Percentiles rank a stretch among this genome's conserved stretches.
Evolutionary conservation across 2,888 invertebrate species (phyloP).

Genomic region (Cerceris rybyensis): DNA sequence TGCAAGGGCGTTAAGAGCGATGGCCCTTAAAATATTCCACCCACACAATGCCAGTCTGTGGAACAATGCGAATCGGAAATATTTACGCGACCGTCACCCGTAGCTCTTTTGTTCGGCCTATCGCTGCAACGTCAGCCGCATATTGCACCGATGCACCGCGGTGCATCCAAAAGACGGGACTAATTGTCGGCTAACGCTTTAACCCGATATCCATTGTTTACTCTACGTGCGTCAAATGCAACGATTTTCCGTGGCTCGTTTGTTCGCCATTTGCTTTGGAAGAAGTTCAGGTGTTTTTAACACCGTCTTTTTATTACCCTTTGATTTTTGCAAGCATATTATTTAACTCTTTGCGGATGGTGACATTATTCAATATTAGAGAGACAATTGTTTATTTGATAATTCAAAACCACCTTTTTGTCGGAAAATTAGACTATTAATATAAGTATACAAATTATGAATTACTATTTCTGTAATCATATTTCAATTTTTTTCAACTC

Average conservation of each 20-base stretch:
- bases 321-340: too few relatives aligned
- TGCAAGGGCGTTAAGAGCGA: not conserved
- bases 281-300: not conserved
- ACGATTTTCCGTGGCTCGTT: slow-evolving; percentile 35
- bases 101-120: slow-evolving; percentile 37
- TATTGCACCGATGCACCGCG: slow-evolving; percentile 9
- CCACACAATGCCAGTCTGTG: not conserved
- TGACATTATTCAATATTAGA: too few relatives aligned
- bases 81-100: slow-evolving; percentile 37
- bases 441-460: too few relatives aligned
- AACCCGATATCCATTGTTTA: slow-evolving; percentile 55
- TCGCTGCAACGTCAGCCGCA: not conserved
- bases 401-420: too few relatives aligned
- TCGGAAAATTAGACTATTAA: too few relatives aligned
- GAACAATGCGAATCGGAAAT: slow-evolving; percentile 42
- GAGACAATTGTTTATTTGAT: too few relatives aligned
- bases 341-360: too few relatives aligned
- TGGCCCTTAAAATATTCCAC: slow-evolving; percentile 14
- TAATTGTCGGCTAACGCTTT: slow-evolving; percentile 58
- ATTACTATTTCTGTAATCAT: too few relatives aligned
- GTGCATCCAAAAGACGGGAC: slow-evolving; percentile 35
- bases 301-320: too few relatives aligned
- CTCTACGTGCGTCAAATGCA: slow-evolving; percentile 10
- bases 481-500: too few relatives aligned
- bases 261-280: not conserved